phyloP scores from a whole-genome alignment of 2,797 vertebrate genomes.

The Protosalanx chinensis region DNA sequence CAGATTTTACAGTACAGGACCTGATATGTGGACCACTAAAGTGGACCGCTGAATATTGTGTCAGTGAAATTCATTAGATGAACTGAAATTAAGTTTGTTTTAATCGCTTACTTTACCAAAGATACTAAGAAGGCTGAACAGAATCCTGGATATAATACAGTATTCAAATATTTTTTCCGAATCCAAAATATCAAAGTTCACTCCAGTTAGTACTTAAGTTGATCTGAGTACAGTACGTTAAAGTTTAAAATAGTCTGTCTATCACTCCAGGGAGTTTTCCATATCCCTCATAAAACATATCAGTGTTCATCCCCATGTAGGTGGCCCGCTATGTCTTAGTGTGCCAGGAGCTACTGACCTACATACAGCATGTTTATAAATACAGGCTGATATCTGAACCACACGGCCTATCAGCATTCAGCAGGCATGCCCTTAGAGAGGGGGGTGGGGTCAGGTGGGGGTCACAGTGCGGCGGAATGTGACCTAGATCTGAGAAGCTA shows the following conservation, averaged over 20 bases:
- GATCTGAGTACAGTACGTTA: background rate
- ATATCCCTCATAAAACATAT: background rate
- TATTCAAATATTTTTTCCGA: background rate
- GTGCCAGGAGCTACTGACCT: slow-evolving; percentile 41
- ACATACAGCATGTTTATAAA: slow-evolving; percentile 47
- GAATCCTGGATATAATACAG: no score
- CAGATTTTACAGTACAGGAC: no score
- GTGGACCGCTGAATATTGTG: no score
- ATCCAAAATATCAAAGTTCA: background rate
- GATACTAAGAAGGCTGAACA: no score
- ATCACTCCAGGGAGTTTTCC: background rate
- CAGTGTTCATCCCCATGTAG: background rate
- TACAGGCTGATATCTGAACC: slow-evolving; percentile 47
- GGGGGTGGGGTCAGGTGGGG: background rate
- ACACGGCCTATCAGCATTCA: slow-evolving; percentile 24
- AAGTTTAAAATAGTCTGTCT: slow-evolving; percentile 1
- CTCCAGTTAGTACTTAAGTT: background rate
- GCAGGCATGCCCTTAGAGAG: background rate
- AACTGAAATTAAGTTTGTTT: background rate
- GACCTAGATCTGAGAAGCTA: background rate
- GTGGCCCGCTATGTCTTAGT: slow-evolving; percentile 3
- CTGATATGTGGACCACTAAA: background rate
- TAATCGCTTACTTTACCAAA: no score
- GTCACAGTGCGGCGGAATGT: slow-evolving; percentile 1
- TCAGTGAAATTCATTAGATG: background rate